Conservation (phyloP, 1,140 invertebrate genomes). For the Hesperophylax magnus region DNA sequence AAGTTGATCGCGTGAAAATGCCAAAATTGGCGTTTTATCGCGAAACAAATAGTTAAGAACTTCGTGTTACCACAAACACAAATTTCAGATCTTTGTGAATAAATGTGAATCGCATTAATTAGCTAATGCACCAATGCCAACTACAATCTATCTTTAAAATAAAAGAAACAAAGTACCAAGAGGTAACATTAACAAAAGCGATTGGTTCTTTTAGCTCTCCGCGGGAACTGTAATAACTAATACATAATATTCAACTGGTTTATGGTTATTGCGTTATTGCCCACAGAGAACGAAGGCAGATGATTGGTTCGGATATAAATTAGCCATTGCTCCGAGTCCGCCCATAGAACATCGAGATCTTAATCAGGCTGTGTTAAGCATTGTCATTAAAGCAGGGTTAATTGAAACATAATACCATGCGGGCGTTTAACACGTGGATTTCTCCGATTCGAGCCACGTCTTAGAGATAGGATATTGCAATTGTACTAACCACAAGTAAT, state of each 20-base stretch:
- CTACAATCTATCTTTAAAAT: not conserved
- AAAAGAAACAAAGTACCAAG: not conserved
- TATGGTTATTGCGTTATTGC: not conserved
- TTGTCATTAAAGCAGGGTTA: slow-evolving; percentile 6
- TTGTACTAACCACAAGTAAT: not conserved
- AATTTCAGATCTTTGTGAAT: too few relatives aligned
- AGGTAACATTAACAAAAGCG: not conserved
- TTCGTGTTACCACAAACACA: too few relatives aligned
- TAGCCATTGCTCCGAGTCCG: slow-evolving; percentile 7
- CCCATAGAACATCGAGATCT: slow-evolving; percentile 22
- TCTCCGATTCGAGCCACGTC: not conserved
- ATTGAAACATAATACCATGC: slow-evolving; percentile 17
- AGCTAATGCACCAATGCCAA: not conserved
- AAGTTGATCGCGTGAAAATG: too few relatives aligned
- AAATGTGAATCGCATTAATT: not conserved
- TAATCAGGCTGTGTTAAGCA: slow-evolving; percentile 13
- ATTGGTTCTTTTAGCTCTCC: not conserved
- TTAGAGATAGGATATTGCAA: not conserved
- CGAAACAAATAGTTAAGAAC: too few relatives aligned
- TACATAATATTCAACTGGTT: not conserved
- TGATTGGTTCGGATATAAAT: slow-evolving; percentile 18
- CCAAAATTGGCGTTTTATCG: too few relatives aligned
- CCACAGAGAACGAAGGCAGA: not conserved
- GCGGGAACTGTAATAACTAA: not conserved
- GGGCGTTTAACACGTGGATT: not conserved